Conservation (phyloP, 2,797 vertebrate genomes). For the Poeciliopsis presidionis region DNA sequence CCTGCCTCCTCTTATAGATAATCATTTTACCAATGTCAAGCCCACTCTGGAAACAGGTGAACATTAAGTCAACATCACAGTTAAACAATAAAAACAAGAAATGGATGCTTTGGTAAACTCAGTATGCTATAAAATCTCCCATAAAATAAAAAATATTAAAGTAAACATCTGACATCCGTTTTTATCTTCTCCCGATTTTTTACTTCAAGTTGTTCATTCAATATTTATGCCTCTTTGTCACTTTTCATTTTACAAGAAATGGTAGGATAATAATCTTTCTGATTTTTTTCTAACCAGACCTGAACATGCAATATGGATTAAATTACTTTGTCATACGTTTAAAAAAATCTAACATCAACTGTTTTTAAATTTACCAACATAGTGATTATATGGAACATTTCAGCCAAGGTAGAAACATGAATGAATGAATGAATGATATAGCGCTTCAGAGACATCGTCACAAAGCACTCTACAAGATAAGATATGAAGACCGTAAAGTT, state of each 20-base stretch:
- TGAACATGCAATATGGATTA: no score
- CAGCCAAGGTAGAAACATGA: neutral
- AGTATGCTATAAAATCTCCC: neutral
- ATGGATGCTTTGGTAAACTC: neutral
- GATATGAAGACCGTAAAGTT: neutral
- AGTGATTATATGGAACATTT: neutral
- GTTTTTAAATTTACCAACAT: neutral
- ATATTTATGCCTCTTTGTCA: neutral
- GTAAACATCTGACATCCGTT: neutral
- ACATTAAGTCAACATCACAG: neutral
- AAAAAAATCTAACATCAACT: neutral
- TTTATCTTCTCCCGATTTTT: neutral
- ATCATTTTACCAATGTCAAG: conserved; percentile 89
- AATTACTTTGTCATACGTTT: no score
- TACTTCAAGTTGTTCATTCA: neutral
- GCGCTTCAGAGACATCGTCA: neutral
- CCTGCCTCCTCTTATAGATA: conserved; percentile 88
- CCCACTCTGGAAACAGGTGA: conserved; percentile 81
- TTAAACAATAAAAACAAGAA: neutral
- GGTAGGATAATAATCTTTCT: no score
- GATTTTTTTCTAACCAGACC: no score
- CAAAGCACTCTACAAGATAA: neutral
- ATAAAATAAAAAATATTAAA: neutral
- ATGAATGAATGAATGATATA: neutral
- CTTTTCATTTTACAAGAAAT: neutral